A percentile compares a stretch with the other conserved stretches of the same genome.
phyloP scores from a whole-genome alignment of 1,140 invertebrate genomes.

The Nasonia longicornis region DNA sequence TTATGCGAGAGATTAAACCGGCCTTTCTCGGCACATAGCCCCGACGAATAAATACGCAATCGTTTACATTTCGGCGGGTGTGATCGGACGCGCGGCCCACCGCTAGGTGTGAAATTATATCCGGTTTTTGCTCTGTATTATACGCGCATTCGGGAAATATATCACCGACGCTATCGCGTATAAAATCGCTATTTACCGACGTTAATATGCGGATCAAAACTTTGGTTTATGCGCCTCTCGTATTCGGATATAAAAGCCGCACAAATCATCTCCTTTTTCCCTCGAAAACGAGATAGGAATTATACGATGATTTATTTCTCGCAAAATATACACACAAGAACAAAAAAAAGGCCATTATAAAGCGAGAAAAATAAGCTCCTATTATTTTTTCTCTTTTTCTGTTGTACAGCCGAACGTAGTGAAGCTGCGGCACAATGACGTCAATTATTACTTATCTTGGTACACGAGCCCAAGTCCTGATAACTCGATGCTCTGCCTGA shows the following conservation, averaged over 20 bases:
- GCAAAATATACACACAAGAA: neutral
- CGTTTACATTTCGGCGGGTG: neutral
- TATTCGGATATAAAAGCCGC: conserved; percentile 32
- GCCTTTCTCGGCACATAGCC: neutral
- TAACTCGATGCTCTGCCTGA: conserved; percentile 55
- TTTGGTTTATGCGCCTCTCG: conserved; percentile 27
- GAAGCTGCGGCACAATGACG: conserved; percentile 53
- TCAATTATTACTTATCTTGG: conserved; percentile 59
- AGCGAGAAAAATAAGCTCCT: neutral
- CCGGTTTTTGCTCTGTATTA: conserved; percentile 32
- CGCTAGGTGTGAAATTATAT: conserved; percentile 34
- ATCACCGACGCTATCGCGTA: conserved; percentile 36
- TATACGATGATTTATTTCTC: neutral
- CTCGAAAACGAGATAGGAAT: neutral
- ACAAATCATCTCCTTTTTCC: conserved; percentile 24
- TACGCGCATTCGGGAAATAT: conserved; percentile 30
- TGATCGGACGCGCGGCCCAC: neutral
- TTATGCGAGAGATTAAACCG: conserved; percentile 18
- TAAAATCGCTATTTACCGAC: conserved; percentile 43
- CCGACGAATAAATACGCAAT: too few species aligned
- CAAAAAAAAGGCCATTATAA: neutral
- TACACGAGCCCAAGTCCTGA: conserved; percentile 46
- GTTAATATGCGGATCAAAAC: conserved; percentile 44
- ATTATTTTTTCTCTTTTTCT: neutral
- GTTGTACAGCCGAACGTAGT: conserved; percentile 55